Evolutionary conservation across 2,888 invertebrate species (phyloP), one percentile per base, ranked within the genome.

Genomic region (Onthophagus sagittarius): DNA sequence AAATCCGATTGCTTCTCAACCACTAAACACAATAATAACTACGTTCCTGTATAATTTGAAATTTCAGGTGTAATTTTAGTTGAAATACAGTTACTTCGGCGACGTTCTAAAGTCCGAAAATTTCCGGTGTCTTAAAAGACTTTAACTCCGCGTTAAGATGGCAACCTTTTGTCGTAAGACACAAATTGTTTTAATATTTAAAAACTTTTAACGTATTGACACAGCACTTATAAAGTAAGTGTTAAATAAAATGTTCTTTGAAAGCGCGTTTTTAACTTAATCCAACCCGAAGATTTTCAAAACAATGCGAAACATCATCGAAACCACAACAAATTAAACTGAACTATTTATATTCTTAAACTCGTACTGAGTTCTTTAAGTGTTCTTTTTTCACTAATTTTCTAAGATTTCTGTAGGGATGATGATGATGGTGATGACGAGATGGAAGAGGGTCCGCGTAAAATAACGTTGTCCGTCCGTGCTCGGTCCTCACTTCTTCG

Each of bases 401-500:
- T 4, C 4, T 53, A 23, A 23, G 23, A 6, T 64, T 64, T 6
- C 14, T 9, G 9, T 11, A 11, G 15, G 15, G 64, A 64, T 23
- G 64, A 15, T 64, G 64, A 15, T 15, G 63, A 7, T 63, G 63
- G 3, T 13, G 13, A 62, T 62, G 62, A 62, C 23, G 15, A 23
- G 3, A 15, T 64, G 64, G 13, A 14, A 31, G 11, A 65, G 23
- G 67, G 67, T 31, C 32, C 33, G 63, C 14, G 39, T 53, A 23
- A 23, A 23, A 23, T 23, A 23, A 23, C 11, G 39, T 53, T 69
- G 73, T 75, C 73, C 73, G 69, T 75, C 74, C 72, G 73, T 77
- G 76, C 77, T 53, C 73, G 73, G 70, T 67, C 67, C 32, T 67
- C 67, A 69, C 69, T 69, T 74, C 72, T 74, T 74, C 71, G 63